These are phyloP conservation scores for Psephotus haematonotus DNA, from an alignment of 2,113 vertebrate genomes.

Conservation along the genomic window DNA sequence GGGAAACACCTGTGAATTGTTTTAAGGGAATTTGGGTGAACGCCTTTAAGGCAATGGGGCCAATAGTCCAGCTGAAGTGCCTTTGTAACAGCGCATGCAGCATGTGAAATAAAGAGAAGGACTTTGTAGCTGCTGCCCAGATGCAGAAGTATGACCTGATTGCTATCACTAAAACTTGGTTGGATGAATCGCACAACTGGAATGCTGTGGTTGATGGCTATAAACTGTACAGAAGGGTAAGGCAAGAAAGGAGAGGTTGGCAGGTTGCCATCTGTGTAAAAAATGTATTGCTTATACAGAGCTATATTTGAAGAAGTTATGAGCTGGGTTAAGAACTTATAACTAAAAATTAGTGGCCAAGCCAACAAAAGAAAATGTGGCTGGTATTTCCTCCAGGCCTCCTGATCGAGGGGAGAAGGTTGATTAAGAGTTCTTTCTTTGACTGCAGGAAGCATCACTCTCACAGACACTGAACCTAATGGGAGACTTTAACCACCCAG, in stretches of 20 bases:
- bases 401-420: background rate
- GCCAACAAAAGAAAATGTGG: background rate
- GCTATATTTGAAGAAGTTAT: background rate
- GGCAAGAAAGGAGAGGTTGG: background rate
- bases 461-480: background rate
- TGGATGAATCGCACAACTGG: background rate
- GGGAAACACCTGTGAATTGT: background rate
- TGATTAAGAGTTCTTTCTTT: background rate
- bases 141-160: background rate
- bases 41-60: background rate
- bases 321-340: background rate
- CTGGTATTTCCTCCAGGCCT: background rate
- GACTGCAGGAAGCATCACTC: background rate
- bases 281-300: background rate
- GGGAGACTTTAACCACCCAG: background rate
- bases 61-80: background rate
- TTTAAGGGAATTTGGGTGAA: background rate
- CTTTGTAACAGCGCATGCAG: background rate
- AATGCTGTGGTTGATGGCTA: background rate
- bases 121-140: background rate
- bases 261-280: background rate
- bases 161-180: background rate
- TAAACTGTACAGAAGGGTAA: background rate
- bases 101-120: background rate
- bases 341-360: background rate